phyloP scores from a whole-genome alignment of 2,797 vertebrate species.

The Acanthurus lineatus region DNA sequence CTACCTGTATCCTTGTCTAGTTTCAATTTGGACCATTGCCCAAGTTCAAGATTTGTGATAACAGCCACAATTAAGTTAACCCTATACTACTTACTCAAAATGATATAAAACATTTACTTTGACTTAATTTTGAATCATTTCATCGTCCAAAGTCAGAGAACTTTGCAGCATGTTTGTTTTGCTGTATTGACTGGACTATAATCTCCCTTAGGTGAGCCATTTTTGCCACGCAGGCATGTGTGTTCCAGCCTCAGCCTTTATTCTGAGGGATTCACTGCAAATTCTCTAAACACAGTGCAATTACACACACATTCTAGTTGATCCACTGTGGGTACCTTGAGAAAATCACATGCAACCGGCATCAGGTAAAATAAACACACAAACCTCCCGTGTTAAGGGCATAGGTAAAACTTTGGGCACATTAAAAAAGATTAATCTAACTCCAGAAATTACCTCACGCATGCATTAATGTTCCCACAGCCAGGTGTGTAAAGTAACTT shows the following conservation, averaged over 20 bases:
- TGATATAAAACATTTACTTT: not conserved
- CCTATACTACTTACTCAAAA: not conserved
- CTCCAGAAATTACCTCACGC: not conserved
- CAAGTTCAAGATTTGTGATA: not conserved
- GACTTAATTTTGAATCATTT: not conserved
- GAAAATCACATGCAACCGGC: not conserved
- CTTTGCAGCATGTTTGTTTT: not conserved
- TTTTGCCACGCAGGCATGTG: not conserved
- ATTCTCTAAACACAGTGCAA: conserved; percentile 18
- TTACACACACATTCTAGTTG: not conserved
- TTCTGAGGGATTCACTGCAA: not conserved
- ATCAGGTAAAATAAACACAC: not conserved
- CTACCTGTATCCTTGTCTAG: no score
- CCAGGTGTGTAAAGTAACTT: not conserved
- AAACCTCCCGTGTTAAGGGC: not conserved
- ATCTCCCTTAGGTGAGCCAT: not conserved
- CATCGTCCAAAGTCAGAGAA: not conserved
- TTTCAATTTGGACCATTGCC: no score
- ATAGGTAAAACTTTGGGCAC: not conserved
- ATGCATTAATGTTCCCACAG: not conserved
- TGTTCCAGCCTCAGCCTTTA: conserved; percentile 9
- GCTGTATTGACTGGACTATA: no score
- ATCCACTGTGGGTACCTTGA: not conserved
- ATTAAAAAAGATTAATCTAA: not conserved
- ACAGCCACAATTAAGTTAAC: not conserved